A percentile compares a stretch with the other conserved stretches of the same genome.
Conservation (phyloP, 2,888 invertebrate genomes). For the Schizotus pectinicornis region DNA sequence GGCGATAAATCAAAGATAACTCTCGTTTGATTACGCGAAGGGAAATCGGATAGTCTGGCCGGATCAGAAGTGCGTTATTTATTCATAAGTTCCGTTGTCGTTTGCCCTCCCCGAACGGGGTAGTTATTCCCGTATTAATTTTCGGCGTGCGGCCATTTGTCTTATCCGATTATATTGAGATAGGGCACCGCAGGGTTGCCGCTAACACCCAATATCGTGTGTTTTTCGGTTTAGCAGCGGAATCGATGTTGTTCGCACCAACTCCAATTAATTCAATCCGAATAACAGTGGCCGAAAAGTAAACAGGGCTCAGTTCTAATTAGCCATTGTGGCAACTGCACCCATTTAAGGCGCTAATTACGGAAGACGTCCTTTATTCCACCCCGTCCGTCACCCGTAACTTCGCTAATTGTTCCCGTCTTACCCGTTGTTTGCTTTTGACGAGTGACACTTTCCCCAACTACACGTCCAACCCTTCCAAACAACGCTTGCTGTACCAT, state of each 20-base stretch:
- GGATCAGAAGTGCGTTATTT: slow-evolving; percentile 15
- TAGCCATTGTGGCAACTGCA: slow-evolving; percentile 24
- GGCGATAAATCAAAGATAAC: no score
- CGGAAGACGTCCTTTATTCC: slow-evolving; percentile 19
- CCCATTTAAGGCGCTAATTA: slow-evolving; percentile 26
- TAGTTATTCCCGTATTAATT: no score
- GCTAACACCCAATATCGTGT: no score
- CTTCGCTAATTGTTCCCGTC: slow-evolving; percentile 21
- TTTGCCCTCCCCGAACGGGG: no score
- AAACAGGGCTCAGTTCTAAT: slow-evolving; percentile 20
- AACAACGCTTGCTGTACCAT: neutral
- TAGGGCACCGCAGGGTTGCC: no score
- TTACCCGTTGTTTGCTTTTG: slow-evolving; percentile 23
- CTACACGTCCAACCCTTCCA: slow-evolving; percentile 19
- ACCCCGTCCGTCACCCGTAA: neutral
- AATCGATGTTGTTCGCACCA: no score
- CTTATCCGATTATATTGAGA: no score
- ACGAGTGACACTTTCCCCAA: slow-evolving; percentile 20
- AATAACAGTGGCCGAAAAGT: slow-evolving; percentile 13
- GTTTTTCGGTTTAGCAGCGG: no score
- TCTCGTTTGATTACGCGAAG: no score
- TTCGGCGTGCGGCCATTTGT: no score
- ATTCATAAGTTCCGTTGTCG: slow-evolving; percentile 24
- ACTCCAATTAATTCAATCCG: slow-evolving; percentile 9
- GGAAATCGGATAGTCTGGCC: no score